Percentiles rank a stretch among this genome's conserved stretches.
phyloP scores from a whole-genome alignment of 2,888 invertebrate species.

The Drosophila atripex region DNA sequence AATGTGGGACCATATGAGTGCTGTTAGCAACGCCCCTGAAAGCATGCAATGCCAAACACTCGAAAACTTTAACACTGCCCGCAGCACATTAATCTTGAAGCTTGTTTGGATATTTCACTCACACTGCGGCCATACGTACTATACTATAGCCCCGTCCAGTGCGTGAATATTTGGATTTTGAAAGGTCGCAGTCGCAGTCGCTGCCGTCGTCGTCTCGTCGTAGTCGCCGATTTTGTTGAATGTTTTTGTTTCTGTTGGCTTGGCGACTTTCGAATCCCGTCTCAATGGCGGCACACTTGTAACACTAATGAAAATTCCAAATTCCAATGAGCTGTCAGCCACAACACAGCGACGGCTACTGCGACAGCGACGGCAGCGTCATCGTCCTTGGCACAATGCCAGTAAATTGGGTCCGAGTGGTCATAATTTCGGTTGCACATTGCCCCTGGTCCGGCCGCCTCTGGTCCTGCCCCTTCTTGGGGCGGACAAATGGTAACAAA shows the following conservation, averaged over 20 bases:
- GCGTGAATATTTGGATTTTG: slow-evolving; percentile 46
- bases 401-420: slow-evolving; percentile 67
- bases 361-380: slow-evolving; percentile 29
- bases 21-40: slow-evolving; percentile 33
- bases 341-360: slow-evolving; percentile 46
- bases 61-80: slow-evolving; percentile 40
- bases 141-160: slow-evolving; percentile 9
- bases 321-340: slow-evolving; percentile 74
- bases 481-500: slow-evolving; percentile 35
- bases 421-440: slow-evolving; percentile 65
- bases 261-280: slow-evolving; percentile 55
- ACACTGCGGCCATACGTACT: background rate
- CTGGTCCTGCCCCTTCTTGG: slow-evolving; percentile 6
- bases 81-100: slow-evolving; percentile 50
- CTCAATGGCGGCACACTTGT: slow-evolving; percentile 73
- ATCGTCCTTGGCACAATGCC: slow-evolving; percentile 69
- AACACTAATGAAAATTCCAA: slow-evolving; percentile 77
- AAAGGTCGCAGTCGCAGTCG: slow-evolving; percentile 59
- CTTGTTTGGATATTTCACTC: slow-evolving; percentile 26
- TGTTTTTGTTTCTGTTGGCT: slow-evolving; percentile 17
- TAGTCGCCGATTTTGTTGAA: background rate
- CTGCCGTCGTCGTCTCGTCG: slow-evolving; percentile 2
- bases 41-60: slow-evolving; percentile 44
- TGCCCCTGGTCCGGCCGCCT: slow-evolving; percentile 8
- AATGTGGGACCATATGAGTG: slow-evolving; percentile 12